Evolutionary conservation across 2,113 vertebrate genomes (phyloP), one percentile per base, ranked within the genome.

Genomic region (Ictidomys tridecemlineatus): DNA sequence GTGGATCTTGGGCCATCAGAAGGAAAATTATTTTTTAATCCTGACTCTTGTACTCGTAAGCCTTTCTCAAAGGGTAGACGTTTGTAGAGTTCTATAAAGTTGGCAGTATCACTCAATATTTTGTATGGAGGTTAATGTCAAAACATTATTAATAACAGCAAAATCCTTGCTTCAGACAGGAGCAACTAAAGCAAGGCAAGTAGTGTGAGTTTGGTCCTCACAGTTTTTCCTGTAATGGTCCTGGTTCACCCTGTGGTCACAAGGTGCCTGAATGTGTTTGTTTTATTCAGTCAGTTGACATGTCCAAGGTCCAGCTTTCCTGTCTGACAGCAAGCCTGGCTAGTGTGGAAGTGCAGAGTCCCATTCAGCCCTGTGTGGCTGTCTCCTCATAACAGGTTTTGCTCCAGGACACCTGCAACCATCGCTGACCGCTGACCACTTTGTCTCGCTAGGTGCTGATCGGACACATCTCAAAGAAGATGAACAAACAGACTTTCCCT

Each of bases 381-480:
- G 5, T 58, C 1, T 39, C 83, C 18, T 32, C 13, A 3, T 34
- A 4, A 8, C 30, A 26, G 39, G 16, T 18, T 85, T 91, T 69
- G 61, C 78, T 69, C 26, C 24, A 1, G 91, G 92, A 70, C 45
- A 0, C 85, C 88, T 17, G 18, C 70, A 45, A 9, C 61, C 90
- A 5, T 42, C 86, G 34, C 34, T 94, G 32, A 63, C 53, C 34
- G 16, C 96, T 56, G 89, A 51, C 97, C 63, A 30, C 94, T 78
- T 16, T 97, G 94, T 98, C 48, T 97, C 74, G 42, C 94, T 95
- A 99, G 99, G 99, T 99, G 97, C 99, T 99, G 98, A 99, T 99
- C 28, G 99, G 99, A 93, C 99, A 99, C 97, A 99, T 99, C 96
- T 99, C 99, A 96, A 99, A 99, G 97, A 99, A 99, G 98, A 99